phyloP scores from a whole-genome alignment of 2,113 vertebrate genomes.

The Rhabdornis inornatus region DNA sequence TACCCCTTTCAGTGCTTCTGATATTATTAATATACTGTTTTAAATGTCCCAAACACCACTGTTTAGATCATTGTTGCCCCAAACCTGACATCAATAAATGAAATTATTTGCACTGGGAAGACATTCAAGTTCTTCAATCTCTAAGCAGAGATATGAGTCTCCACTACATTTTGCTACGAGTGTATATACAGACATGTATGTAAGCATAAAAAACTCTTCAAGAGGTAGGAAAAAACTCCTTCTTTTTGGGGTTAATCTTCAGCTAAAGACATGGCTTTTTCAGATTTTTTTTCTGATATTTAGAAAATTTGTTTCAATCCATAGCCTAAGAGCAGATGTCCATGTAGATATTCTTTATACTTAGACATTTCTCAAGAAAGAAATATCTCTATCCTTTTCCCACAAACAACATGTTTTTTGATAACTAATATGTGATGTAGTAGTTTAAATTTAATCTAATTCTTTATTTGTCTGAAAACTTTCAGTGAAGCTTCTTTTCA shows the following conservation, averaged over 20 bases:
- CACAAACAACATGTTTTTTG: neutral
- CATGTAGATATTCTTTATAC: neutral
- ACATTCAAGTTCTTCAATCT: neutral
- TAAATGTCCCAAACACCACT: neutral
- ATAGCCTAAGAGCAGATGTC: neutral
- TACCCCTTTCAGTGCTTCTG: neutral
- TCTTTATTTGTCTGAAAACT: neutral
- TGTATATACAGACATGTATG: neutral
- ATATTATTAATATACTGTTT: neutral
- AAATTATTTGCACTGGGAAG: neutral
- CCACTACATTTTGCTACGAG: neutral
- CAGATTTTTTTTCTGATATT: neutral
- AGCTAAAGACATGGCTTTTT: neutral
- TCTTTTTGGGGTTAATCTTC: neutral
- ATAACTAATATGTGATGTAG: neutral
- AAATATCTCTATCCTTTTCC: neutral
- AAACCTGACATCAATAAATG: neutral
- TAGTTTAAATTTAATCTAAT: neutral
- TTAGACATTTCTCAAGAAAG: neutral
- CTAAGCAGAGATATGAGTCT: neutral
- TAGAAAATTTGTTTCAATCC: neutral
- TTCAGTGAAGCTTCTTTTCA: neutral
- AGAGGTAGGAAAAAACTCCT: neutral
- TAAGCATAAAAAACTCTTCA: neutral
- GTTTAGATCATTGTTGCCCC: neutral